These are phyloP conservation scores for Trichopoda pennipes DNA, from an alignment of 2,888 invertebrate genomes.

Conservation along the genomic window DNA sequence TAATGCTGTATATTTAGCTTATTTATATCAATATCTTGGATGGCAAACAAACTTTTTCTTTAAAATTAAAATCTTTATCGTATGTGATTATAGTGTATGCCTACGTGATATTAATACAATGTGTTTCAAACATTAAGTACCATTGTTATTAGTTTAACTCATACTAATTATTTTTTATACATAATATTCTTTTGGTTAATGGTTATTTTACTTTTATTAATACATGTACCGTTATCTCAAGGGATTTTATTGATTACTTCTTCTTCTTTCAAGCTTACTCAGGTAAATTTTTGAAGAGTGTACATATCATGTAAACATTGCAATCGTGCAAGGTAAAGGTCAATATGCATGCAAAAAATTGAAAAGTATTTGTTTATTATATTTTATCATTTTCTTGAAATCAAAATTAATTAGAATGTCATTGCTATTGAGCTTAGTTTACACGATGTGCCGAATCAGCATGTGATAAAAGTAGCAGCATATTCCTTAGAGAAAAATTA, in stretches of 20 bases:
- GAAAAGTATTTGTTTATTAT: too few relatives aligned
- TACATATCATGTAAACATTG: background rate
- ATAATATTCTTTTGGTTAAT: background rate
- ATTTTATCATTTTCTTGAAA: too few relatives aligned
- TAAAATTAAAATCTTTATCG: too few relatives aligned
- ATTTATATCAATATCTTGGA: too few relatives aligned
- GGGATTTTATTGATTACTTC: constrained; percentile 27
- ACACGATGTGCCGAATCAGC: too few relatives aligned
- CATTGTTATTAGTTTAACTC: background rate
- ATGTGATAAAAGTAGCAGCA: too few relatives aligned
- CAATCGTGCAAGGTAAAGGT: constrained; percentile 16
- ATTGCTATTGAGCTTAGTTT: too few relatives aligned
- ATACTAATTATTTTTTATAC: background rate
- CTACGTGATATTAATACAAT: background rate
- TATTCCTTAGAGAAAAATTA: too few relatives aligned
- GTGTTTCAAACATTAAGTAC: background rate
- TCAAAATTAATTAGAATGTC: too few relatives aligned
- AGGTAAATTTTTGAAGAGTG: constrained; percentile 20
- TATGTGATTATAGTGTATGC: too few relatives aligned
- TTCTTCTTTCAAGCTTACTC: constrained; percentile 13
- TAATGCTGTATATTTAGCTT: too few relatives aligned
- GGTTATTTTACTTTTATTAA: background rate
- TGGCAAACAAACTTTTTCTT: too few relatives aligned
- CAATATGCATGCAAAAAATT: background rate
- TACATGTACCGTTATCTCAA: background rate